Evolutionary conservation across 2,113 vertebrate genomes (phyloP).

Genomic region (Gobius niger): DNA sequence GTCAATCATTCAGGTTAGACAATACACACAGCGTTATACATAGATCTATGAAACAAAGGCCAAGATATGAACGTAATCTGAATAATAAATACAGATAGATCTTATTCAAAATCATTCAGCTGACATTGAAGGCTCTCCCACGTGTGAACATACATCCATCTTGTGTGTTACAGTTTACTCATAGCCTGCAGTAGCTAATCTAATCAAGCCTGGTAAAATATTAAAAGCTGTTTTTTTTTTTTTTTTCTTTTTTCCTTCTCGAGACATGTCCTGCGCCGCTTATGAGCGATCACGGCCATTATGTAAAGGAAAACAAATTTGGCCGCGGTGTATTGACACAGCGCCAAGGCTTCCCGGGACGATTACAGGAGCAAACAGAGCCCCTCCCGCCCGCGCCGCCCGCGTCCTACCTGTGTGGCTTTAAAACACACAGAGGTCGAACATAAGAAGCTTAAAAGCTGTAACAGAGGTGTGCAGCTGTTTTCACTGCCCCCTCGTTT

Average conservation of each 20-base stretch:
- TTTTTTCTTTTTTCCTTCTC: too few species aligned
- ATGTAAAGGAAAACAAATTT: slow-evolving; percentile 49
- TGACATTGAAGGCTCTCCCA: background rate
- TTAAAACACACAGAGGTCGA: slow-evolving; percentile 35
- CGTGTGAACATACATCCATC: background rate
- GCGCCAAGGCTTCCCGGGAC: slow-evolving; percentile 34
- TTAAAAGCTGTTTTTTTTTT: background rate
- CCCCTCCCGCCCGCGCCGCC: slow-evolving; percentile 40
- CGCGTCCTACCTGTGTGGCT: slow-evolving; percentile 59
- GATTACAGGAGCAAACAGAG: slow-evolving; percentile 59
- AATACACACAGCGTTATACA: too few species aligned
- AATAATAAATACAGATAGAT: too few species aligned
- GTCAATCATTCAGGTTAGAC: too few species aligned
- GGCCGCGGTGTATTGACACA: slow-evolving; percentile 50
- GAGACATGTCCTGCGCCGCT: slow-evolving; percentile 17
- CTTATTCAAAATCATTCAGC: too few species aligned
- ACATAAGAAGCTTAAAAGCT: slow-evolving; percentile 61
- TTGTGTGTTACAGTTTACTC: background rate
- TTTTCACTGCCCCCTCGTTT: slow-evolving; percentile 25
- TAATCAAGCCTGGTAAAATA: slow-evolving; percentile 7
- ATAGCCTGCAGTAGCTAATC: slow-evolving; percentile 4
- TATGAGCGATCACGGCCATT: slow-evolving; percentile 20
- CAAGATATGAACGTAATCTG: too few species aligned
- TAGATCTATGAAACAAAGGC: too few species aligned
- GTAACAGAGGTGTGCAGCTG: slow-evolving; percentile 36